Base-by-base conservation (phyloP, 2,797 vertebrate species). In the Hippopotamyrus pictus region DNA sequence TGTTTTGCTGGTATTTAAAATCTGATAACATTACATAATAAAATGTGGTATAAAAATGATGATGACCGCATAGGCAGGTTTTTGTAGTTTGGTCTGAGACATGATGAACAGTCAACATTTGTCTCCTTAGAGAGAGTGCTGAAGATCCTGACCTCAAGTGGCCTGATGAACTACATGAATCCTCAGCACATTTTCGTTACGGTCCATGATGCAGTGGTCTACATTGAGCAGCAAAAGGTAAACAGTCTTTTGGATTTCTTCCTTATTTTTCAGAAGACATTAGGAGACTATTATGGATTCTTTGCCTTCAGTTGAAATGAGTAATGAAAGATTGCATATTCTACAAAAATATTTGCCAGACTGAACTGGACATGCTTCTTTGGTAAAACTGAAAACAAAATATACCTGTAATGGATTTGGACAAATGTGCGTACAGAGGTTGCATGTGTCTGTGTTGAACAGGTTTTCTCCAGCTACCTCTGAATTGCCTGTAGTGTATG, bases 101-200 rank as follows among this genome's bases (percentile, higher is more conserved):
- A 76, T 76, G 69, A 14, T 46, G 17, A 82, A 44, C 41, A 22
- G 41, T 9, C 19, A 3, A 19, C 19, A 46, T 44, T 46, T 82
- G 17, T 46, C 41, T 82, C 41, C 76, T n/a, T 62, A 98, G 98
- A 96, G 89, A 95, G 94, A 0, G 96, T 98, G 73, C 92, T 98
- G 91, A 96, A 95, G 92, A 98, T 97, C 57, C 93, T 98, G 88
- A 97, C 96, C 46, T 95, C 95, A 37, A 97, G 97, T 33, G 97
- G 97, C 54, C 94, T 98, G 46, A 95, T 97, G 96, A 96, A 95
- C 88, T 96, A 95, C 92, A 94, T 98, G 92, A 96, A 95, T 90
- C 96, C 97, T 22, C 97, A 97, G 54, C 97, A 98, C 90, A 96
- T 98, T 90, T 98, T 98, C 41, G 96, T 98, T 90, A 98, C 97